Conservation (phyloP, 2,797 vertebrate species). For the Notamacropus eugenii region DNA sequence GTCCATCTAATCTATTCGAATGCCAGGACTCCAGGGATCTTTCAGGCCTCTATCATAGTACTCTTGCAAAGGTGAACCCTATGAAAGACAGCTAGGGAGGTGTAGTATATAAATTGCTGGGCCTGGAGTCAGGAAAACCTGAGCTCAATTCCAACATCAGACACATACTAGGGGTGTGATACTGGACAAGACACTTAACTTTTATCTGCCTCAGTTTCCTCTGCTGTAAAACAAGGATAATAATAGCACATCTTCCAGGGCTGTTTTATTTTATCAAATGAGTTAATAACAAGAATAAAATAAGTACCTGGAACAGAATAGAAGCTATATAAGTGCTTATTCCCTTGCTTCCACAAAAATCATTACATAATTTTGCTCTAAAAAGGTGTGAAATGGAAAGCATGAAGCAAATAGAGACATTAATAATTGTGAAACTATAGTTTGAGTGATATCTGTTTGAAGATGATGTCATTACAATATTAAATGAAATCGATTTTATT, state of each 20-base stretch:
- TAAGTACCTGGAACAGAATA: background rate
- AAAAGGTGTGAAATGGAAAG: background rate
- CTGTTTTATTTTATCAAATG: background rate
- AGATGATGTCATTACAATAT: background rate
- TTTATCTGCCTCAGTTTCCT: background rate
- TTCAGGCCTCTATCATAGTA: background rate
- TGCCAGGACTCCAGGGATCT: background rate
- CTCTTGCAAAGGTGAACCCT: background rate
- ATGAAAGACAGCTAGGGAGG: background rate
- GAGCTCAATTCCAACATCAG: background rate
- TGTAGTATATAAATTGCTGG: background rate
- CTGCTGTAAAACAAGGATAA: background rate
- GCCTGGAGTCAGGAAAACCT: background rate
- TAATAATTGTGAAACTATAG: background rate
- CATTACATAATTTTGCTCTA: background rate
- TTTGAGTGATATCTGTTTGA: background rate
- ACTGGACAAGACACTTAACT: background rate
- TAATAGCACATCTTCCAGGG: background rate
- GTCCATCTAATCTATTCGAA: background rate
- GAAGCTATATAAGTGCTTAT: background rate
- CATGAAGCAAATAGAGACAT: background rate
- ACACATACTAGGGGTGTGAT: background rate
- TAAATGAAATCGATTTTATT: background rate
- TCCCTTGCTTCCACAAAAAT: background rate
- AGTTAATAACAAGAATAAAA: background rate